Evolutionary conservation across 2,797 vertebrate species (phyloP), one percentile per base, ranked within the genome.

Genomic region (Tapera naevia): DNA sequence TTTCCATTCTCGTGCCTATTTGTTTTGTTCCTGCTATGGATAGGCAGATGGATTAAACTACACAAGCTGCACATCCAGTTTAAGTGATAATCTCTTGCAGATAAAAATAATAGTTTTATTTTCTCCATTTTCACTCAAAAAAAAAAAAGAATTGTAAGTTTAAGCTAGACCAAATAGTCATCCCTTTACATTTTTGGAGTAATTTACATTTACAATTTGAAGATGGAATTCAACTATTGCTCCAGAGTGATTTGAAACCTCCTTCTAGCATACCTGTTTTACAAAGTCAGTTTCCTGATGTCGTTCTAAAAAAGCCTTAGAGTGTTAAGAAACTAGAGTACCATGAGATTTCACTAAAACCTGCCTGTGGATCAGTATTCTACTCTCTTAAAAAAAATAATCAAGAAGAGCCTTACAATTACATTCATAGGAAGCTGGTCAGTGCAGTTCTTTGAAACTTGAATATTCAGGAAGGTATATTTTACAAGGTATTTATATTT

Each of bases 341-440:
- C 6, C 14, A 7, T 8, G 7, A 11, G 8, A 53, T 81, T 88
- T 71, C 41, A 48, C 32, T 48, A 67, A 78, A 86, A 37, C 5
- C 62, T 75, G 14, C 25, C 48, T 53, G 16, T 17, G 37, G 11
- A 9, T 28, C 5, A 81, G 5, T 27, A 46, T 32, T 78, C 22
- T n/a, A n/a, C n/a, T n/a, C n/a, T n/a, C n/a, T n/a, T n/a, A n/a
- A n/a, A n/a, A n/a, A n/a, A n/a, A n/a, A n/a, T n/a, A n/a, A n/a
- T n/a, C n/a, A n/a, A n/a, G 27, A 76, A 61, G 2, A 0, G 0
- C 16, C 8, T 50, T 23, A 33, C 4, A 24, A n/a, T 28, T 71
- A 8, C 28, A 5, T 67, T 37, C n/a, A 41, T 8, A 33, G 5
- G 30, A 88, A 91, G 27, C 22, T 89, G 24, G 18, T 62, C 56